Evolutionary conservation across 2,888 invertebrate genomes (phyloP).

Genomic region (Antheraea yamamai): DNA sequence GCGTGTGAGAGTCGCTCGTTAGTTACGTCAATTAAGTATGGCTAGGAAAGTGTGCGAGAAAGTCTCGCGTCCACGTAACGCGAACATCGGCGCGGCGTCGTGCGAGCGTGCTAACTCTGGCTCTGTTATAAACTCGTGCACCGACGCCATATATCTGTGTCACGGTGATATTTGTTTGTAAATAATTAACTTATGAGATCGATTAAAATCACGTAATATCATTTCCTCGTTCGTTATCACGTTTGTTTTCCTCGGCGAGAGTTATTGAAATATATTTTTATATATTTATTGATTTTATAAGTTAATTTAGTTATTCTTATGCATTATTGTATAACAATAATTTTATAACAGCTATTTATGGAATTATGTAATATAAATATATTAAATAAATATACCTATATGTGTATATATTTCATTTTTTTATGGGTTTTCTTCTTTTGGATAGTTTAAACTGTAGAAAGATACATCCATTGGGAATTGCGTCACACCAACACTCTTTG

Average conservation of each 20-base stretch:
- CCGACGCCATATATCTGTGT: conserved; percentile 59
- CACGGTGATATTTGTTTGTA: conserved; percentile 74
- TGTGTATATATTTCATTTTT: background rate
- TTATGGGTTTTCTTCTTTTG: background rate
- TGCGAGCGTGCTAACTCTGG: conserved; percentile 25
- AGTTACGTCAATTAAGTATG: conserved; percentile 78
- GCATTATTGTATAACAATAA: background rate
- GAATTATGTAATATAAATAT: background rate
- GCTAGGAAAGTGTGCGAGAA: conserved; percentile 78
- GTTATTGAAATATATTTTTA: background rate
- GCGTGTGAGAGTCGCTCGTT: conserved; percentile 76
- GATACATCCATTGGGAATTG: conserved; percentile 1
- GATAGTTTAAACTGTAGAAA: background rate
- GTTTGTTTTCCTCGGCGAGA: conserved; percentile 29
- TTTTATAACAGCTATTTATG: background rate
- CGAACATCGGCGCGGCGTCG: conserved; percentile 40
- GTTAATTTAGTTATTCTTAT: background rate
- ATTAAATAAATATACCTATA: background rate
- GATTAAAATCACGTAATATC: conserved; percentile 50
- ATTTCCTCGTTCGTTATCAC: conserved; percentile 46
- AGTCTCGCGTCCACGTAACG: conserved; percentile 71
- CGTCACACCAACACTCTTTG: conserved; percentile 21
- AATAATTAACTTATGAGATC: conserved; percentile 55
- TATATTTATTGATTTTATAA: background rate
- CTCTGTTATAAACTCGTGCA: conserved; percentile 16